Evolutionary conservation across 2,888 invertebrate species (phyloP).

Genomic region (Drosophila cognata): DNA sequence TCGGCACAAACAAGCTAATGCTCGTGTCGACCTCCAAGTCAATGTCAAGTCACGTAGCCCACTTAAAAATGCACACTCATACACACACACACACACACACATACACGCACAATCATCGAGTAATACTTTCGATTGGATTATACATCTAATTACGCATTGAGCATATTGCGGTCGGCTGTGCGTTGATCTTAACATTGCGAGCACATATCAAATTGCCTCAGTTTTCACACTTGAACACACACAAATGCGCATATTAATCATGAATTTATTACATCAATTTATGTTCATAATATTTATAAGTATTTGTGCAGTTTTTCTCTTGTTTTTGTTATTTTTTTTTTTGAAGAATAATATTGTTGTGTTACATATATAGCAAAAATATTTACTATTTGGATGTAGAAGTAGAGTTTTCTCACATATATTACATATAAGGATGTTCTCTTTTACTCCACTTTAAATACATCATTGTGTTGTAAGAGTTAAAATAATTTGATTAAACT

Average conservation of each 20-base stretch:
- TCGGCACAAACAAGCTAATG: background rate
- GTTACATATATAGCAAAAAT: background rate
- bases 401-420: background rate
- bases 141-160: constrained; percentile 22
- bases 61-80: constrained; percentile 32
- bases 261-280: background rate
- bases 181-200: constrained; percentile 52
- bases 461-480: background rate
- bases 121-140: constrained; percentile 23
- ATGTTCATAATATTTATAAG: background rate
- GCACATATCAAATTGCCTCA: constrained; percentile 14
- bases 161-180: constrained; percentile 34
- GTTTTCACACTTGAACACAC: background rate
- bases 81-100: background rate
- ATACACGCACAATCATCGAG: constrained; percentile 4
- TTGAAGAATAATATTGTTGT: background rate
- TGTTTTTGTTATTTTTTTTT: no score
- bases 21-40: constrained; percentile 55
- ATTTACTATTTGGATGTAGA: background rate
- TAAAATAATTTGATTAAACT: background rate
- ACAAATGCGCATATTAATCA: background rate
- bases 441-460: background rate
- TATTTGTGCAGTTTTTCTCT: no score
- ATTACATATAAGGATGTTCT: background rate
- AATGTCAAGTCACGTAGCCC: constrained; percentile 64